Conservation (phyloP, 2,797 vertebrate genomes). For the Molossus molossus region DNA sequence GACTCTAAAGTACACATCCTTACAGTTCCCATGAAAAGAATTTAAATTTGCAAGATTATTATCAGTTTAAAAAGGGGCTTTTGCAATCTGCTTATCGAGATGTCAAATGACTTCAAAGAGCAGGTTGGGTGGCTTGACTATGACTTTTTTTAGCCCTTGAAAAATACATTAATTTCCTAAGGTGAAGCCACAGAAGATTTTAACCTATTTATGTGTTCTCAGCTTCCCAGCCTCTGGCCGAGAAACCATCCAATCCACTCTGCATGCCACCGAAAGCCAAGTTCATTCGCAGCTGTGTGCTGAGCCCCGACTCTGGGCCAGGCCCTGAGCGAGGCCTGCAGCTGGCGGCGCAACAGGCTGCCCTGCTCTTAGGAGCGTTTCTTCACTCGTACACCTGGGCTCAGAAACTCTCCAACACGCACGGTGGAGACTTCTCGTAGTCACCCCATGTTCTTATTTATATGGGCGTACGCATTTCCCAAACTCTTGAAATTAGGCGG, state of each 20-base stretch:
- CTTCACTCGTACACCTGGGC: background rate
- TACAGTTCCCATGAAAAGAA: conserved; percentile 30
- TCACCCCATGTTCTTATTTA: background rate
- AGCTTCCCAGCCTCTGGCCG: background rate
- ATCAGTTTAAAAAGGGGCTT: conserved; percentile 60
- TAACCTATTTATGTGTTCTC: background rate
- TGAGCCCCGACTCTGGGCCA: background rate
- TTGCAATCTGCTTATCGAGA: conserved; percentile 73
- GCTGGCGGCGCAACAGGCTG: rapidly evolving
- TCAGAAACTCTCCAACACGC: background rate
- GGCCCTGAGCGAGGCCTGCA: background rate
- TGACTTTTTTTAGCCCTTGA: background rate
- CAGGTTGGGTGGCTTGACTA: background rate
- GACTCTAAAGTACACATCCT: conserved; percentile 16
- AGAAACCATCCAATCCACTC: background rate
- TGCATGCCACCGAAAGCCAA: background rate
- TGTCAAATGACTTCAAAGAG: conserved; percentile 69
- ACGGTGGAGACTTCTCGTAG: background rate
- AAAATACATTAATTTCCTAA: background rate
- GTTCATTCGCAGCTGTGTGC: background rate
- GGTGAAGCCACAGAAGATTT: background rate
- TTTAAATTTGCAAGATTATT: conserved; percentile 45
- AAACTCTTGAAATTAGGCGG: background rate
- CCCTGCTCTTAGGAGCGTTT: background rate
- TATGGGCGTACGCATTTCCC: background rate